A percentile compares a stretch with the other conserved stretches of the same genome.
phyloP scores from a whole-genome alignment of 2,113 vertebrate genomes.

The Hippocampus guttulatus region DNA sequence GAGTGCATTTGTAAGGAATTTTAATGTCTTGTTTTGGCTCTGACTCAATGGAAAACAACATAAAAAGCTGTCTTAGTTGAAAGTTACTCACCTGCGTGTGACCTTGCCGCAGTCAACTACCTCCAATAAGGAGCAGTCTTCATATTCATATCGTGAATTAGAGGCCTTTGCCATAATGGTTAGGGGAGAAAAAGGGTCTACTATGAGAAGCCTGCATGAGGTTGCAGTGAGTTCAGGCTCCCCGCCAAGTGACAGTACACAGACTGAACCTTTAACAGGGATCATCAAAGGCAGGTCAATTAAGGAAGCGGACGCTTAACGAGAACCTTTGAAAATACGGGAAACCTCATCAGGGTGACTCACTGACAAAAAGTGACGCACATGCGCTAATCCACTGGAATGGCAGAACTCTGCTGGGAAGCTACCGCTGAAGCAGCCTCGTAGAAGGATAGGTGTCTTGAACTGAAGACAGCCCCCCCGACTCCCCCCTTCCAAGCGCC shows the following conservation, averaged over 20 bases:
- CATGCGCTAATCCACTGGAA: slow-evolving; percentile 44
- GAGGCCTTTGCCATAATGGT: slow-evolving; percentile 32
- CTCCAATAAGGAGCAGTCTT: slow-evolving; percentile 30
- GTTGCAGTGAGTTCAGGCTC: slow-evolving; percentile 42
- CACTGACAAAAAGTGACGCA: slow-evolving; percentile 59
- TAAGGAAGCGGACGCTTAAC: slow-evolving; percentile 42
- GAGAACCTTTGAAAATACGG: slow-evolving; percentile 49
- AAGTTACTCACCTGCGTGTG: slow-evolving; percentile 38
- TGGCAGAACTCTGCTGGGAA: slow-evolving; percentile 42
- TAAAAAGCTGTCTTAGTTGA: slow-evolving; percentile 27
- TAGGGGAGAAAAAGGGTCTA: background rate
- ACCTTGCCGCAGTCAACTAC: slow-evolving; percentile 47
- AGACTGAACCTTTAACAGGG: slow-evolving; percentile 54
- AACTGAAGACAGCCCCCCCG: slow-evolving; percentile 17
- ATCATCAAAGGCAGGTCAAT: slow-evolving; percentile 56
- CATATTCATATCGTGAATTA: slow-evolving; percentile 41
- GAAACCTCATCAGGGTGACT: slow-evolving; percentile 48
- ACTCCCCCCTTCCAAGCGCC: background rate
- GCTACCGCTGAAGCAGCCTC: slow-evolving; percentile 14
- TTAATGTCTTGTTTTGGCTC: slow-evolving; percentile 1
- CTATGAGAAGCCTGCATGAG: background rate
- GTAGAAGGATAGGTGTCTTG: slow-evolving; percentile 21
- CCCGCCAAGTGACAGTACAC: slow-evolving; percentile 55
- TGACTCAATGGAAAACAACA: slow-evolving; percentile 25
- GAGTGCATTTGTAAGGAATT: background rate